Evolutionary conservation across 1,140 invertebrate genomes (phyloP), one percentile per base, ranked within the genome.

Genomic region (Drosophila azteca): DNA sequence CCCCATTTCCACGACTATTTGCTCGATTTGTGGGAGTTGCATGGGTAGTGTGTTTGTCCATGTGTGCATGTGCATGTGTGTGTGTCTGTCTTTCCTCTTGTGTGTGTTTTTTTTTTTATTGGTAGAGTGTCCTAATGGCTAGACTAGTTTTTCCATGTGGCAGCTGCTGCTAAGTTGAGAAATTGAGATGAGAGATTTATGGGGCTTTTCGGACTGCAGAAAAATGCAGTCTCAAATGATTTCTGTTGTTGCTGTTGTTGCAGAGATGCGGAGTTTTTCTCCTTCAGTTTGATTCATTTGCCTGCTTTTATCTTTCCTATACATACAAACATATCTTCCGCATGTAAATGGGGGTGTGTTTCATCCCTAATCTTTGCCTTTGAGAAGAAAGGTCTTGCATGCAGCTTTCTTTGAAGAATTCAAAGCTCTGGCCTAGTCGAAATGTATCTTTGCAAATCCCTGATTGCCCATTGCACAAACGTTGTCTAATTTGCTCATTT

Each of bases 401-500:
- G 2, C 17, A 11, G 13, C 9, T 15, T 39, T 22, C 45, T 20
- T 31, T n/a, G 41, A 13, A 9, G 20, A 52, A 44, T 13, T 24
- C 39, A 13, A 35, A 6, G 11, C 24, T 26, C 3, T 31, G 31
- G 8, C 31, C 31, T 4, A 5, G 17, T 20, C 26, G 6, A 7
- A 7, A 6, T 2, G 7, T 7, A 29, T 29, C 60, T 46, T 49
- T 49, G 8, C 49, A 51, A 46, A 41, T 60, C 63, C 57, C 46
- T 46, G 35, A 48, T 31, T 51, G 64, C 41, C 61, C 64, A 67
- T 81, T 68, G 60, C 15, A 60, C 58, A 87, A 77, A 81, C 69
- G 75, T 70, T 62, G 77, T 66, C 81, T 85, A 85, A 85, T 85
- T 87, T 85, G 82, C 81, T 85, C 81, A 85, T 85, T 85, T 85